These are phyloP conservation scores for Pogonophryne albipinna DNA, from an alignment of 2,797 vertebrate genomes.

Conservation along the genomic window DNA sequence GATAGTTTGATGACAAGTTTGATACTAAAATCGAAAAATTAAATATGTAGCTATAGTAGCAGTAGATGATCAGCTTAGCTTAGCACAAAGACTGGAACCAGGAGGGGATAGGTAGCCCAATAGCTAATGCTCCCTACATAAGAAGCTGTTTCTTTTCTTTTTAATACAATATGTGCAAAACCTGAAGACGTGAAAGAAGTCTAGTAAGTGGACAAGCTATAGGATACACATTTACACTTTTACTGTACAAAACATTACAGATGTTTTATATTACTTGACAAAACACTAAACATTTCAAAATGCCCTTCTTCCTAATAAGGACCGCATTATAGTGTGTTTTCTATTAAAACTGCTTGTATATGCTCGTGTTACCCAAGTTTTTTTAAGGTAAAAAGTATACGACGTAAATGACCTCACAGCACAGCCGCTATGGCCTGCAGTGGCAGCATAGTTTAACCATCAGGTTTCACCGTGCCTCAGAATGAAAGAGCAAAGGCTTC, in stretches of 20 bases:
- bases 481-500: constrained; percentile 1
- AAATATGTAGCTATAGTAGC: background rate
- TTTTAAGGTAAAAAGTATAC: background rate
- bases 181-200: background rate
- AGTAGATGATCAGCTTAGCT: background rate
- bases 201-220: background rate
- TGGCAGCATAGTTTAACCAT: background rate
- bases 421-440: background rate
- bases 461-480: constrained; percentile 1
- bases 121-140: background rate
- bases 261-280: background rate
- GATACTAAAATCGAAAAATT: background rate
- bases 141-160: background rate
- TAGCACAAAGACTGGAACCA: background rate
- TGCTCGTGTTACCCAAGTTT: background rate
- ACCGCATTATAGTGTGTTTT: background rate
- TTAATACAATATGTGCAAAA: background rate
- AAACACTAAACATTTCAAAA: background rate
- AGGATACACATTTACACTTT: too few relatives aligned
- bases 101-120: background rate
- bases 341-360: background rate
- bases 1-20: background rate
- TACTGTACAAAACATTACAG: background rate
- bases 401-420: background rate
- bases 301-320: background rate